Percentiles rank a stretch among this genome's conserved stretches.
These are phyloP conservation scores for Thysanoteuthis rhombus DNA, from an alignment of 2,888 invertebrate genomes.

Conservation along the genomic window DNA sequence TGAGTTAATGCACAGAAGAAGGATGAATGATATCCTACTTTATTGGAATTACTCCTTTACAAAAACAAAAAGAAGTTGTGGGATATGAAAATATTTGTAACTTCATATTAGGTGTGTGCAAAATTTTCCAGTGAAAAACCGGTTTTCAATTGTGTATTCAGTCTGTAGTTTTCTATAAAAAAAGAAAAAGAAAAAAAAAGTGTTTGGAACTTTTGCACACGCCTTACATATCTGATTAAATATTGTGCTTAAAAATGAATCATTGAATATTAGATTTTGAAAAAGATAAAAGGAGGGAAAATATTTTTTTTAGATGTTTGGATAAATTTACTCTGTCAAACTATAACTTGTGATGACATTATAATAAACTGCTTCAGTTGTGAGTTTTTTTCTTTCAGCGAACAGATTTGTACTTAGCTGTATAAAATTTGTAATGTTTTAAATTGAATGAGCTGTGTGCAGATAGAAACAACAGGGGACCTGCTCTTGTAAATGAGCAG, in stretches of 20 bases:
- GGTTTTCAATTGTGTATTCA: too few species aligned
- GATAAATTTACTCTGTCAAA: neutral
- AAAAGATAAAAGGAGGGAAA: neutral
- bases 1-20: neutral
- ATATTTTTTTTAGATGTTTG: neutral
- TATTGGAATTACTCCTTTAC: neutral
- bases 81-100: too few species aligned
- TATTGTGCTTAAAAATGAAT: neutral
- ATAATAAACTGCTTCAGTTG: neutral
- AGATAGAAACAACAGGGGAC: neutral
- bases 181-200: too few species aligned
- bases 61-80: neutral
- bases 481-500: neutral
- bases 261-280: neutral
- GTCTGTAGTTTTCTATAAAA: too few species aligned
- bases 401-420: neutral
- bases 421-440: neutral
- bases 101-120: too few species aligned
- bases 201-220: too few species aligned
- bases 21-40: neutral
- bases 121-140: too few species aligned
- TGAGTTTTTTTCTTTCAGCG: neutral
- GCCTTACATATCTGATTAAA: neutral
- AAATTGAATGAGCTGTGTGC: neutral
- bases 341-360: neutral